Evolutionary conservation across 2,113 vertebrate genomes (phyloP).

Genomic region (Rattus rattus): DNA sequence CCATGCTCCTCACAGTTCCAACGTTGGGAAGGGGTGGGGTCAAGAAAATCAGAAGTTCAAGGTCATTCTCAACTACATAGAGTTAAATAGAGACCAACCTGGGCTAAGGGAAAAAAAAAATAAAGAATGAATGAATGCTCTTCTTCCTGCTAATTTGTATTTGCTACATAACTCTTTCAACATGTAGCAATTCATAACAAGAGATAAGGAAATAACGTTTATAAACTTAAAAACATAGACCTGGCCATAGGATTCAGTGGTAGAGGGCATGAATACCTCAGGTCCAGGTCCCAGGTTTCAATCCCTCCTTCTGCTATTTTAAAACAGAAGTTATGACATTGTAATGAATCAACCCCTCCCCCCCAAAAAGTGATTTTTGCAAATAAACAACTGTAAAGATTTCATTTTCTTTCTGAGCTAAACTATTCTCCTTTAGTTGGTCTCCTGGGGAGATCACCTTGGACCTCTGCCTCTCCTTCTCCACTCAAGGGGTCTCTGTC

Average conservation of each 20-base stretch:
- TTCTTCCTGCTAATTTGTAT: slow-evolving; percentile 33
- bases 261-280: not conserved
- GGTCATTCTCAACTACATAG: not conserved
- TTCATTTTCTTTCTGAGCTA: not conserved
- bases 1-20: not conserved
- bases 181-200: not conserved
- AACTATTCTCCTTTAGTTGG: not conserved
- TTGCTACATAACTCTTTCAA: slow-evolving; percentile 12
- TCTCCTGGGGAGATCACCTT: not conserved
- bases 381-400: not conserved
- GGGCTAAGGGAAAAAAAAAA: not conserved
- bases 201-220: not conserved
- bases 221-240: not conserved
- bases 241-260: not conserved
- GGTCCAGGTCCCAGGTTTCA: not conserved
- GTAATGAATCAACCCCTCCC: not conserved
- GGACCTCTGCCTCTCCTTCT: not conserved
- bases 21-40: too few relatives aligned
- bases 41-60: too few relatives aligned
- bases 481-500: not conserved
- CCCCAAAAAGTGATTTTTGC: not conserved
- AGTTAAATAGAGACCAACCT: not conserved
- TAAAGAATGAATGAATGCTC: not conserved
- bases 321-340: not conserved
- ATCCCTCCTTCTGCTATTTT: not conserved